phyloP scores from a whole-genome alignment of 2,797 vertebrate genomes.

The Gymnocypris eckloni region DNA sequence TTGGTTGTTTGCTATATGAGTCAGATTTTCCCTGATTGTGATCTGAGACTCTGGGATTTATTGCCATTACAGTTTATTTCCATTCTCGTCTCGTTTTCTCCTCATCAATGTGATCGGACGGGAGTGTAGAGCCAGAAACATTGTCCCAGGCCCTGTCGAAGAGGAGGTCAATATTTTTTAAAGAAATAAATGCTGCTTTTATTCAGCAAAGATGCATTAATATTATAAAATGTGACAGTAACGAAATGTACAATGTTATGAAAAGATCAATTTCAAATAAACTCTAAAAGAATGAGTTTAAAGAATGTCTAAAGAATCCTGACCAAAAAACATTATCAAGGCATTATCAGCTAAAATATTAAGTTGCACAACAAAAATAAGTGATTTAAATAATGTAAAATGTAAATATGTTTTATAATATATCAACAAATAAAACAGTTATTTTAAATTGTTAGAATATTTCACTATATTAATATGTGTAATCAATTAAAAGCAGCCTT shows the following conservation, averaged over 20 bases:
- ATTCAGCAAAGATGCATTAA: background rate
- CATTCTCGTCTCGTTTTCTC: background rate
- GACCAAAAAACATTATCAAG: no score
- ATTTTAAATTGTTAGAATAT: background rate
- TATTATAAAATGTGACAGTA: background rate
- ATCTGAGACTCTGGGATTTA: conserved; percentile 41
- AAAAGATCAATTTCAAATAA: background rate
- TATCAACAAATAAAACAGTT: background rate
- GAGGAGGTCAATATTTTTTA: background rate
- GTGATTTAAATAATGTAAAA: no score
- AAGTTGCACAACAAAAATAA: no score
- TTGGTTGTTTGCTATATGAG: conserved; percentile 41
- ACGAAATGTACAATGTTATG: background rate
- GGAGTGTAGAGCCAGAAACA: background rate
- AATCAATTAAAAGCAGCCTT: background rate
- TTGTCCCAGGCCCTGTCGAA: background rate
- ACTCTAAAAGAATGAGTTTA: background rate
- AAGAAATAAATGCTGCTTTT: background rate
- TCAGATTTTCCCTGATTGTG: conserved; percentile 30
- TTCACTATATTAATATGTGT: background rate
- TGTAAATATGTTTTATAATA: background rate
- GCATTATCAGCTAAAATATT: no score
- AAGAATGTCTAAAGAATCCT: background rate
- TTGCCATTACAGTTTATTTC: conserved; percentile 38
- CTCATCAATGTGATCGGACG: background rate